Evolutionary conservation across 2,113 vertebrate species (phyloP).

Genomic region (Cyphomyrus plagiostoma): DNA sequence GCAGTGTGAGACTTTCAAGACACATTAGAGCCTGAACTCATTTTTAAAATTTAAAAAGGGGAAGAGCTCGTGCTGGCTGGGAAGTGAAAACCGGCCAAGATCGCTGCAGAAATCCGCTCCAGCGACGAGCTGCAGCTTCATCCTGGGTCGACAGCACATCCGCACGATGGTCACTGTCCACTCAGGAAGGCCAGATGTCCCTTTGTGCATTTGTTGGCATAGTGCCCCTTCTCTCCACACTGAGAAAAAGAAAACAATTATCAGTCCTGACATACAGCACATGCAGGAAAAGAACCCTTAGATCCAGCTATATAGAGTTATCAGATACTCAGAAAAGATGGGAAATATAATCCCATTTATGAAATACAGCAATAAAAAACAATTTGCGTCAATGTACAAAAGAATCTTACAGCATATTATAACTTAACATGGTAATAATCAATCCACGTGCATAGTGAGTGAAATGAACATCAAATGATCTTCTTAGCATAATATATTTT

Average conservation of each 20-base stretch:
- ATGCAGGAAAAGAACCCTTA: neutral
- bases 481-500: neutral
- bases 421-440: neutral
- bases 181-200: slow-evolving; percentile 96
- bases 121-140: neutral
- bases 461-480: neutral
- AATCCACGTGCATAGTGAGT: neutral
- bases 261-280: neutral
- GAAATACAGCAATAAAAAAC: neutral
- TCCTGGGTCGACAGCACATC: neutral
- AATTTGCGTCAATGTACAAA: neutral
- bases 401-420: neutral
- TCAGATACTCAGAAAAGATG: neutral
- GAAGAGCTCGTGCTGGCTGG: neutral
- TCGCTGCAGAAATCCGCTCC: neutral
- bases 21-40: neutral
- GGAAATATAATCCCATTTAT: neutral
- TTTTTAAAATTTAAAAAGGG: neutral
- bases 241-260: slow-evolving; percentile 41
- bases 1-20: neutral
- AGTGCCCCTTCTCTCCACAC: slow-evolving; percentile 98
- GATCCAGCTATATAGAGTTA: neutral
- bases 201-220: slow-evolving; percentile 98
- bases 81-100: neutral
- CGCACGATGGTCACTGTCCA: slow-evolving; percentile 71